Base-by-base conservation (phyloP, 1,140 invertebrate species). In the Euura saliciscinereae region DNA sequence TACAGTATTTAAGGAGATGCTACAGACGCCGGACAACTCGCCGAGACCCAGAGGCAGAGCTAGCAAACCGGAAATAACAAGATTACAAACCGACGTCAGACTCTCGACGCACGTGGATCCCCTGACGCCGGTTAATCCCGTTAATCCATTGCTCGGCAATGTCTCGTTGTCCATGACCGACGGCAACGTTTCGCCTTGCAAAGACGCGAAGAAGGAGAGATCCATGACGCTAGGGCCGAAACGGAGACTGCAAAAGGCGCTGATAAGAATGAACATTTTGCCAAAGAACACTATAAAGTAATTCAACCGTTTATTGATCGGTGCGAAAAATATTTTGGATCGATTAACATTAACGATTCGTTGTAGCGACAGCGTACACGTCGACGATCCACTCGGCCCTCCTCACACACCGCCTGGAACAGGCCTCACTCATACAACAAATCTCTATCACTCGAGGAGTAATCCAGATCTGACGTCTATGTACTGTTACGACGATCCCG, bases 181-280 rank as follows among this genome's bases (percentile, higher is more conserved):
- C 66, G 85, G 79, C 59, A 86, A 85, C 45, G 79, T 83, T 7
- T 87, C 86, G 44, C 85, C 86, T 4, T 86, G 85, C 69, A 89
- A 88, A 70, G 91, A 90, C 67, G 88, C 88, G 5, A 94, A 95
- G 79, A 93, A 93, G 82, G 88, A 92, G 80, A 91, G 93, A 74
- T 94, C 94, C 81, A 96, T 96, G 93, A 97, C 95, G 43, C 87
- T 97, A 66, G 95, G 94, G 8, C 93, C 95, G 42, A 96, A 95
- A 80, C 91, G 92, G 71, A 90, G 94, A 79, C 86, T 98, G 66
- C 94, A 96, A 77, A 97, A 95, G 88, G 95, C 95, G 70, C 89
- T 98, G 74, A 94, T 94, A 88, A 97, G 96, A 86, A 96, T 98
- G 90, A 97, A 96, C 83, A 92, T 97, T 80, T 90, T 97, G 76